phyloP scores from a whole-genome alignment of 1,140 invertebrate species.

The Bombus balteatus region DNA sequence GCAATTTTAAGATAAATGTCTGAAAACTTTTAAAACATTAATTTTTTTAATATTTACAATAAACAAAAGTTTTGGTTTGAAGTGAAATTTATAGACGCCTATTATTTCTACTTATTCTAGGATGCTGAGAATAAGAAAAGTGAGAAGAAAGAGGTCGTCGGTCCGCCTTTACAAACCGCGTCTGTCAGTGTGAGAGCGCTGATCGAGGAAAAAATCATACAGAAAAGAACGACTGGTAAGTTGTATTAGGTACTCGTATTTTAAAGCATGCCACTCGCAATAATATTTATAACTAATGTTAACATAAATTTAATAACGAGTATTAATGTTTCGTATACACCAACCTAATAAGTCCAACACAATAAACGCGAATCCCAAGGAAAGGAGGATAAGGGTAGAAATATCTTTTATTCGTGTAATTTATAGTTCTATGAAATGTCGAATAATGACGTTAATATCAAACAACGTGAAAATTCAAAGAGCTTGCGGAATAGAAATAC shows the following conservation, averaged over 20 bases:
- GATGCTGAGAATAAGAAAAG: constrained; percentile 93
- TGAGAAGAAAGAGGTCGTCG: constrained; percentile 91
- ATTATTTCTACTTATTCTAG: constrained; percentile 80
- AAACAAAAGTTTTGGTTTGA: too few species aligned
- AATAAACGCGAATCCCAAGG: too few species aligned
- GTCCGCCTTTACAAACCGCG: constrained; percentile 92
- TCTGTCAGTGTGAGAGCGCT: constrained; percentile 93
- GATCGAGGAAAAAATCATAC: constrained; percentile 96
- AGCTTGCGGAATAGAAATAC: background rate
- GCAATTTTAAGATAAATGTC: background rate
- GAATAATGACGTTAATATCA: constrained; percentile 13
- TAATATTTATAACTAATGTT: background rate
- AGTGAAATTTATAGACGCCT: too few species aligned
- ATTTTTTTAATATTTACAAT: too few species aligned
- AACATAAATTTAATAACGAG: background rate
- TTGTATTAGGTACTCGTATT: background rate
- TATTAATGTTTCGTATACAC: too few species aligned
- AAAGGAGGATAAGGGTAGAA: too few species aligned
- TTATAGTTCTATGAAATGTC: background rate
- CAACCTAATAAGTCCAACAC: too few species aligned
- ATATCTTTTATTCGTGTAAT: background rate
- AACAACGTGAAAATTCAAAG: background rate
- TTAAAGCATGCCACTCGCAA: background rate
- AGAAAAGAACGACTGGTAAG: constrained; percentile 87
- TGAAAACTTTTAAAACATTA: too few species aligned